Conservation (phyloP, 2,797 vertebrate genomes). For the Caiman crocodilus region DNA sequence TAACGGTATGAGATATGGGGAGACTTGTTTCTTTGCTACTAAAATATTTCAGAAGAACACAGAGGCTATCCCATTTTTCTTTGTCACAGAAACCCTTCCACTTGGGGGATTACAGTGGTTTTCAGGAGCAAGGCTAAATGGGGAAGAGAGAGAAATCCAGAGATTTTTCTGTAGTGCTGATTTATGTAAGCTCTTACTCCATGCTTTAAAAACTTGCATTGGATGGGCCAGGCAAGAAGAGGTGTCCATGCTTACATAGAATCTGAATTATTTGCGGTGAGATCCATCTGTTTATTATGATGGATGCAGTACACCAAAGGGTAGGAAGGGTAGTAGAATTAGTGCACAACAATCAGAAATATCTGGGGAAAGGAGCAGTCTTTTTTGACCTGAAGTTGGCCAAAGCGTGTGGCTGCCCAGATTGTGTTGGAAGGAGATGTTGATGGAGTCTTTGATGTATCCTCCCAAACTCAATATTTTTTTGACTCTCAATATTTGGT, state of each 20-base stretch:
- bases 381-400: too few relatives aligned
- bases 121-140: not conserved
- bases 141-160: not conserved
- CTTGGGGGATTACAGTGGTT: not conserved
- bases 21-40: not conserved
- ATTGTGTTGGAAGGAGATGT: too few relatives aligned
- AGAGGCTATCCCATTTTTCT: too few relatives aligned
- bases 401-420: too few relatives aligned
- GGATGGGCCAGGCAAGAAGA: not conserved
- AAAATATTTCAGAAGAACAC: not conserved
- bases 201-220: fast-evolving
- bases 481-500: too few relatives aligned
- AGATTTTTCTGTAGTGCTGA: not conserved
- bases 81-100: not conserved
- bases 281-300: too few relatives aligned
- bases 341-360: too few relatives aligned
- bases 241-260: fast-evolving
- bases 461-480: not conserved
- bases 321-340: too few relatives aligned
- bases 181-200: not conserved
- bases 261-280: not conserved
- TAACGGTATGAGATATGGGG: fast-evolving
- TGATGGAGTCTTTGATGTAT: not conserved
- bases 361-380: too few relatives aligned
- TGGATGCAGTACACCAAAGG: too few relatives aligned